Percentiles rank a stretch among this genome's conserved stretches.
phyloP scores from a whole-genome alignment of 2,797 vertebrate genomes.

The Hirundo rustica region DNA sequence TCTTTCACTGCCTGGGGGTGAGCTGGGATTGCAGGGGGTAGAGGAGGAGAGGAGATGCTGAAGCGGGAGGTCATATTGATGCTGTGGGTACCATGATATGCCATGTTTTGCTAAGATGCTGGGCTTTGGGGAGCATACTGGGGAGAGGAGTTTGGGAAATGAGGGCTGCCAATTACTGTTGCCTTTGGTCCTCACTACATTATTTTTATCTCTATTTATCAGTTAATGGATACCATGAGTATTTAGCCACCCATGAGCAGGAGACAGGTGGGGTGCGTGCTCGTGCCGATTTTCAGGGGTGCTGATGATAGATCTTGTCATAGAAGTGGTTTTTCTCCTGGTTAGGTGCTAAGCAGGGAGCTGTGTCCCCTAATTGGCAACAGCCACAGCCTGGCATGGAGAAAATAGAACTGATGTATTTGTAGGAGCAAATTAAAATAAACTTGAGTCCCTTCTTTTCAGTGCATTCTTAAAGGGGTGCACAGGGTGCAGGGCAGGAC shows the following conservation, averaged over 20 bases:
- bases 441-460: not conserved
- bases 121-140: not conserved
- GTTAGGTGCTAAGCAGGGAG: not conserved
- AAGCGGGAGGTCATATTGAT: not conserved
- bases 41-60: not conserved
- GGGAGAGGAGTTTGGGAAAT: not conserved
- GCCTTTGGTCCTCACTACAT: not conserved
- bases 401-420: not conserved
- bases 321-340: not conserved
- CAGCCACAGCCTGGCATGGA: not conserved
- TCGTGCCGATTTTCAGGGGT: not conserved
- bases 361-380: not conserved
- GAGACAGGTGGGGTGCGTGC: not conserved
- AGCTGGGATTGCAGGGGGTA: not conserved
- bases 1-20: not conserved
- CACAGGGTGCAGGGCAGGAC: not conserved
- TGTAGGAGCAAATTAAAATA: not conserved
- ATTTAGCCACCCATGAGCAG: not conserved
- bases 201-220: not conserved
- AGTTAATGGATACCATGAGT: fast-evolving
- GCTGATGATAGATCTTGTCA: not conserved
- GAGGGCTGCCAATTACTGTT: not conserved
- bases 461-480: not conserved
- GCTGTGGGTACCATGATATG: not conserved
- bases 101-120: not conserved